phyloP scores from a whole-genome alignment of 2,797 vertebrate species.

The Emydoidea blandingii region DNA sequence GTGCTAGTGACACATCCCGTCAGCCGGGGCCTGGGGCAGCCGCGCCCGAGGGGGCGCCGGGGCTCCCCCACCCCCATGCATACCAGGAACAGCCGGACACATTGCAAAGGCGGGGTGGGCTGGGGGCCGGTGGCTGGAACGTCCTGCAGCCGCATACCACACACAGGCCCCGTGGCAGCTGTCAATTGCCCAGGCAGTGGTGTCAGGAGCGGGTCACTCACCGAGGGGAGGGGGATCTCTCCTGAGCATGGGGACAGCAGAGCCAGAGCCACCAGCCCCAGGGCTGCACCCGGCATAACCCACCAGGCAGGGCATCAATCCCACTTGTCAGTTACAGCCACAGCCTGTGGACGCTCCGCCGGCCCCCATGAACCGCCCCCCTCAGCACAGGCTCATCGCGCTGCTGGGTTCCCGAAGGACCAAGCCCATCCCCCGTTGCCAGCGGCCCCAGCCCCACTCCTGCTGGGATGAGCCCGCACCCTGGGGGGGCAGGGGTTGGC shows the following conservation, averaged over 20 bases:
- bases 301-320: neutral
- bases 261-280: too few relatives aligned
- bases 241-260: neutral
- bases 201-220: neutral
- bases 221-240: neutral
- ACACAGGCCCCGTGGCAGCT: neutral
- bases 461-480: neutral
- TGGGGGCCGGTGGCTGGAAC: neutral
- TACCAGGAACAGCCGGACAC: neutral
- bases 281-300: too few relatives aligned
- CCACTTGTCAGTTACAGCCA: neutral
- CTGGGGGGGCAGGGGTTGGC: neutral
- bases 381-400: neutral
- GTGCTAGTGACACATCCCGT: rapidly evolving
- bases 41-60: neutral
- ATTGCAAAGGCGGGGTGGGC: neutral
- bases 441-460: neutral
- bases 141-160: neutral
- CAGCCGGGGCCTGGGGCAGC: neutral
- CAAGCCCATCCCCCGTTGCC: neutral
- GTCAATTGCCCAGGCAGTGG: neutral
- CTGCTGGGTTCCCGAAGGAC: neutral
- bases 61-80: neutral
- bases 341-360: neutral
- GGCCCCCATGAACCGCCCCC: too few relatives aligned